Evolutionary conservation across 53 echinoderm and acorn worm species (phyloP), one percentile per base, ranked within the genome.

Genomic region (Holothuria leucospilota): DNA sequence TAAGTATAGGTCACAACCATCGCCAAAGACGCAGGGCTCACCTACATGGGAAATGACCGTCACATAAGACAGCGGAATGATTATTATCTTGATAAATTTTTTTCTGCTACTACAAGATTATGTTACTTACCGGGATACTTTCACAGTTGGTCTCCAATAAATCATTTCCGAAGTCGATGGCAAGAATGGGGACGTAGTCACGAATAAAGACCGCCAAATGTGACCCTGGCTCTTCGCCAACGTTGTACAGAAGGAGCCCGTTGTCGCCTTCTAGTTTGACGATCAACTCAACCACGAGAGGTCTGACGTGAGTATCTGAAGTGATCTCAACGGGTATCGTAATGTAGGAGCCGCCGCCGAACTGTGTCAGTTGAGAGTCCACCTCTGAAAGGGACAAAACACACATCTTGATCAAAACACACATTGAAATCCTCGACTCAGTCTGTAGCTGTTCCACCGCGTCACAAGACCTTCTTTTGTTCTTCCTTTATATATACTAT

Each of bases 341-440:
- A 27, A 88, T 68, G 88, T 90, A 90, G 34, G 92, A 94, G 20
- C 85, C 66, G 28, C 97, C 97, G 14, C 85, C 82, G 77, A 97
- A 97, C 3, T 82, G 70, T 3, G 92, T 77, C 1, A 96, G 72
- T 41, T 90, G 88, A 29, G 92, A 84, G 26, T 96, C 89, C 27
- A 91, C 90, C 46, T 93, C 96, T 95, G 84, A 1, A 20, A 82
- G 24, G 30, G 30, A 7, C 38, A 77, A 34, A 59, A 38, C 21
- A 34, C 34, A 34, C 34, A 34, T 34, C 34, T 34, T 34, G 34
- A 34, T 2, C 34, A 34, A 34, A 34, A 34, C 34, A 34, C 34
- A 34, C 3, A 1, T 34, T 34, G 34, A 34, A 2, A 34, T 34
- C 34, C 34, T 2, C 34, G 3, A 34, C 2, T 34, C n/a, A 34